Base-by-base conservation (phyloP, 2,113 vertebrate species). In the Nothoprocta perdicaria region DNA sequence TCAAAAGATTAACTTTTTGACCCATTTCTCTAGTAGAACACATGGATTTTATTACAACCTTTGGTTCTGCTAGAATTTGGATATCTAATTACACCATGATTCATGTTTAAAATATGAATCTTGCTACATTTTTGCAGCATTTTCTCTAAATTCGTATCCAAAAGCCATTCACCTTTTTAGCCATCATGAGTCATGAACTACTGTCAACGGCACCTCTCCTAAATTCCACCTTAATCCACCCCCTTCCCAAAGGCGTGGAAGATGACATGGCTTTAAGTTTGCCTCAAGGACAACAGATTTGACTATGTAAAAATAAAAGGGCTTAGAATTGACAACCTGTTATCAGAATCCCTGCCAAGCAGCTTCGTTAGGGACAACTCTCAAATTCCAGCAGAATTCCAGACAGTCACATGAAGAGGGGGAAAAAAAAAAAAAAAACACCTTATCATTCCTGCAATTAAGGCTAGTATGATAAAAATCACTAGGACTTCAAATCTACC, bases 1-100 rank as follows among this genome's bases (percentile, higher is more conserved):
- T 26, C 52, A 88, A 31, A 92, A 16, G 85, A 88, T 43, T 43
- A 91, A 62, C 21, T 3, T 24, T 52, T 89, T 35, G 8, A 86
- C 13, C 10, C 33, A 19, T 81, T 78, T 86, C 35, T 27, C 65
- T 81, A 58, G 43, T 6, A 69, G 29, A 90, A 65, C 31, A 69
- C 65, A 6, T 27, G 33, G 74, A 72, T 71, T 88, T 68, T 1
- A 86, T 71, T 85, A 73, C 1, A 86, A 26, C 17, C 31, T 80
- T 69, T 78, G 53, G 48, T 29, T 77, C 65, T 80, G 68, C 18
- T 45, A 50, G 11, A 66, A 55, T 7, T 1, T 0, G 46, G 63
- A 92, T 21, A 86, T 63, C 10, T 38, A 88, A 88, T 43, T 77
- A 67, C 8, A 52, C 14, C 52, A 41, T 40, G 17, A 88, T 7